Conservation (phyloP, 2,797 vertebrate genomes). For the Muraenolepis orangiensis region DNA sequence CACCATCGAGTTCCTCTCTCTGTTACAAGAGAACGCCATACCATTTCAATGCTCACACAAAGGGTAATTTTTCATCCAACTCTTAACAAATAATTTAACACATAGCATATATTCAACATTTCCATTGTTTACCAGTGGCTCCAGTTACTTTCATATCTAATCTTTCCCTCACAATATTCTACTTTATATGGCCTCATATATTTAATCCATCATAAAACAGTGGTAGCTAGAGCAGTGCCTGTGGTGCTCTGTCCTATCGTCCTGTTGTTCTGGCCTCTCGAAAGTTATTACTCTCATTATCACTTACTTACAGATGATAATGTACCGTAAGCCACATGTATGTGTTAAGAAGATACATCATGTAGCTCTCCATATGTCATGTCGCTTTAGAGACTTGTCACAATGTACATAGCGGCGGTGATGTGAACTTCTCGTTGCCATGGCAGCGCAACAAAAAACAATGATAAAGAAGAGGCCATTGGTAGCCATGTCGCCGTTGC, state of each 20-base stretch:
- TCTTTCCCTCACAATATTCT: neutral
- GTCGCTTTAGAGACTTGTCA: neutral
- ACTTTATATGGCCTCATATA: neutral
- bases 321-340: no score
- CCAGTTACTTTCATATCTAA: neutral
- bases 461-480: neutral
- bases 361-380: neutral
- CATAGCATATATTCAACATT: neutral
- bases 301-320: neutral
- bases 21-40: neutral
- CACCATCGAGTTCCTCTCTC: neutral
- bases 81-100: neutral
- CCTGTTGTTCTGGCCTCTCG: neutral
- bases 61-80: neutral
- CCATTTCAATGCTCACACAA: neutral
- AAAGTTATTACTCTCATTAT: no score
- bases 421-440: neutral
- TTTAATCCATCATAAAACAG: neutral
- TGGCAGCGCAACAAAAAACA: neutral
- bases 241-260: neutral
- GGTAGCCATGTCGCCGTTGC: neutral
- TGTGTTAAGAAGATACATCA: neutral
- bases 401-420: no score
- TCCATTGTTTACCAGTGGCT: neutral
- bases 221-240: neutral